Percentiles rank a stretch among this genome's conserved stretches.
phyloP scores from a whole-genome alignment of 2,888 invertebrate genomes.

The Lydus trimaculatus region DNA sequence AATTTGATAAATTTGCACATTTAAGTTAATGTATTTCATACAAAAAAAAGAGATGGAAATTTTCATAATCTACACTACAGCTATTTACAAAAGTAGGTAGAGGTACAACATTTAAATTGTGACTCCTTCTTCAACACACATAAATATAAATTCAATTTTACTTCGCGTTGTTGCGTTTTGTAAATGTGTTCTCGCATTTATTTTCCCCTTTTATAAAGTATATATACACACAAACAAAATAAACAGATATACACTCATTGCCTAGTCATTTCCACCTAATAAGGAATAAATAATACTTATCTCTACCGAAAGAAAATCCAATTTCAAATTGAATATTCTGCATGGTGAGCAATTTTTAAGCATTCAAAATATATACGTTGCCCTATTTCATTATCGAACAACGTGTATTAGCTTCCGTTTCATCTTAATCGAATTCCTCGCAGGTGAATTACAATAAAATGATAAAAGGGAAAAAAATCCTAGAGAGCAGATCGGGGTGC shows the following conservation, averaged over 20 bases:
- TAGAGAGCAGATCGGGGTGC: no score
- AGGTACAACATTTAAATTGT: constrained; percentile 23
- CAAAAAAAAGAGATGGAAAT: not conserved
- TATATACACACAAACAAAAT: not conserved
- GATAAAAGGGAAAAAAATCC: not conserved
- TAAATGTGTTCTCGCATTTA: constrained; percentile 30
- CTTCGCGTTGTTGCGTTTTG: constrained; percentile 16
- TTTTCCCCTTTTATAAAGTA: not conserved
- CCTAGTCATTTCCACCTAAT: constrained; percentile 24
- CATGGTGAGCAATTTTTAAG: constrained; percentile 23
- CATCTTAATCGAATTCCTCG: not conserved
- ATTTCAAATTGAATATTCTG: constrained; percentile 21
- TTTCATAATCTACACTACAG: constrained; percentile 7
- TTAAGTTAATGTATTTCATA: constrained; percentile 1
- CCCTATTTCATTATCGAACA: not conserved
- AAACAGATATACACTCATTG: constrained; percentile 15
- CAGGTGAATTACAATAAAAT: not conserved
- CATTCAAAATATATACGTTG: constrained; percentile 15
- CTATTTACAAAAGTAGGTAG: constrained; percentile 22
- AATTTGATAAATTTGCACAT: constrained; percentile 12
- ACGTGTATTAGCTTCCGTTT: not conserved
- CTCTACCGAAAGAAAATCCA: constrained; percentile 37
- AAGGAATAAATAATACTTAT: constrained; percentile 39
- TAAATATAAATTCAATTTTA: constrained; percentile 34
- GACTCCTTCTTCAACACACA: constrained; percentile 18